These are phyloP conservation scores for Melanerpes aurifrons DNA, from an alignment of 2,113 vertebrate species.

Conservation along the genomic window DNA sequence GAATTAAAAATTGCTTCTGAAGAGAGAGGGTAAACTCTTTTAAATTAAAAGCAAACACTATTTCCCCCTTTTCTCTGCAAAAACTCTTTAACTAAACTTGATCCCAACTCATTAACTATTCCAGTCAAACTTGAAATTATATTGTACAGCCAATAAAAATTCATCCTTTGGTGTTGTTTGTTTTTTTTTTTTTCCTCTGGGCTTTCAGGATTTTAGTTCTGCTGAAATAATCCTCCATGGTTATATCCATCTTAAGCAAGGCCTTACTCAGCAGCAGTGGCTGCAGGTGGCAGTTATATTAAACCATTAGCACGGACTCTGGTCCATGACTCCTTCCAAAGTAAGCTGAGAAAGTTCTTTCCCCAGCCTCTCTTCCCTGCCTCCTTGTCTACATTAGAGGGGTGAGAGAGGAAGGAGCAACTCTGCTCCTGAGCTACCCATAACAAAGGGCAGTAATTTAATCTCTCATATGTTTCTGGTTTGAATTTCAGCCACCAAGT, in stretches of 20 bases:
- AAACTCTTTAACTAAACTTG: neutral
- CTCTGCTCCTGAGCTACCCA: neutral
- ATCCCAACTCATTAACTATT: neutral
- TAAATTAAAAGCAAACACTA: conserved; percentile 31
- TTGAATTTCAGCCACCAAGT: neutral
- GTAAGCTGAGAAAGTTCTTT: neutral
- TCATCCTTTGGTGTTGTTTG: too few species aligned
- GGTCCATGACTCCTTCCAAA: neutral
- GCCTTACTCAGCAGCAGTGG: neutral
- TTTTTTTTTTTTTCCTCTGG: neutral
- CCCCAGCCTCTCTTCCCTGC: neutral
- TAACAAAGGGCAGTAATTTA: neutral
- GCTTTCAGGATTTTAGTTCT: neutral
- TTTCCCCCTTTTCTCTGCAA: neutral
- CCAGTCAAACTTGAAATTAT: neutral
- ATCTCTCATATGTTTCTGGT: neutral
- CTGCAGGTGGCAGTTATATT: neutral
- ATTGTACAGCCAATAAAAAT: neutral
- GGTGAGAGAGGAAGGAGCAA: neutral
- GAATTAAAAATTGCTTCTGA: conserved; percentile 4
- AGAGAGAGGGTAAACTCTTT: neutral
- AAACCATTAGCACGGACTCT: neutral
- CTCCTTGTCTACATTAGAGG: neutral
- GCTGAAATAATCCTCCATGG: neutral
- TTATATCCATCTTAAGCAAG: neutral